Evolutionary conservation across 2,888 invertebrate species (phyloP), one percentile per base, ranked within the genome.

Genomic region (Lamellibrachia satsuma): DNA sequence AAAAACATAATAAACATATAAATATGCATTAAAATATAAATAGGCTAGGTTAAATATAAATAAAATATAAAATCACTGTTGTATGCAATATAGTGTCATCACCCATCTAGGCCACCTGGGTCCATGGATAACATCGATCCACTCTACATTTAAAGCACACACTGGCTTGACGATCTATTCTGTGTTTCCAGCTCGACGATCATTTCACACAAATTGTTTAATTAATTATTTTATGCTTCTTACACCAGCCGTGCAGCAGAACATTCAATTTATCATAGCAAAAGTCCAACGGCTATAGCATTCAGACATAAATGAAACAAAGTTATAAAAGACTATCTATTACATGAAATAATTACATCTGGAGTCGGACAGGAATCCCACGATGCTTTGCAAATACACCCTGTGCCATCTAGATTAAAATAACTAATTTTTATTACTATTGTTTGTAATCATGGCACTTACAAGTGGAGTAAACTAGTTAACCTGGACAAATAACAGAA

Each of bases 391-490:
- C 75, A 60, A 60, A 60, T 15, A 60, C 60, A 75, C 75, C 75
- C 55, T 55, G 55, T 55, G 55, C 55, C 9, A 9, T 55, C 22
- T 15, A n/a, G 1, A 75, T 92, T 57, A 92, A 92, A 91, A 22
- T 22, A 27, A 91, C 27, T 52, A n/a, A 52, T 15, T 91, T 52
- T 91, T 15, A 91, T 52, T 7, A 90, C 39, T 90, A 39, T 22
- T 91, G 22, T 91, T 91, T 52, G 52, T 91, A 91, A 91, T 91
- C 91, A 91, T 91, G 52, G 7, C 52, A 52, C 91, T 91, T 52
- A 91, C 91, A 91, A 15, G 27, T 52, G 91, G 52, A 52, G 91
- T 52, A 52, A 52, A 91, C 52, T 51, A 11, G 91, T n/a, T 91
- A 22, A 91, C 91, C 15, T 15, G 91, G 51, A 52, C 27, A n/a